Conservation (phyloP, 2,113 vertebrate genomes). For the Gymnorhina tibicen region DNA sequence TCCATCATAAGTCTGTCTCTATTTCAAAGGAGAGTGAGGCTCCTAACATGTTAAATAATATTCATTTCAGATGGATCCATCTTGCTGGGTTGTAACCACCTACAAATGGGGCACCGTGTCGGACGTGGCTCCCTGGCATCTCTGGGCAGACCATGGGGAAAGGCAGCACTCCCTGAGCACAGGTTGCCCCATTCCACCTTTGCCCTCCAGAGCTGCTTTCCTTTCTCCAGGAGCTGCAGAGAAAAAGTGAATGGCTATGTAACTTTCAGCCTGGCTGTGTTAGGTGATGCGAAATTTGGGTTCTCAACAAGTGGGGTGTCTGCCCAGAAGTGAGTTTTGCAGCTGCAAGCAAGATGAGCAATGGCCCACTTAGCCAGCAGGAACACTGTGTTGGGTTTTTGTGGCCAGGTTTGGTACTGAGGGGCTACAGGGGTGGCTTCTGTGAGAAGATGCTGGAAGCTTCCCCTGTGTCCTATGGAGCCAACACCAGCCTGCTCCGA, state of each 20-base stretch:
- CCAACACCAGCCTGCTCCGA: not conserved
- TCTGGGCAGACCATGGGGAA: not conserved
- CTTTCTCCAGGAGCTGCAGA: not conserved
- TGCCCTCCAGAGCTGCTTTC: not conserved
- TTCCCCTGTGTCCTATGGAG: not conserved
- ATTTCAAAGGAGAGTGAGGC: not conserved
- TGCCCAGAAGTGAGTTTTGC: not conserved
- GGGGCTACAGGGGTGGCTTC: not conserved
- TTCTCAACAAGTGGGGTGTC: not conserved
- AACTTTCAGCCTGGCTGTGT: not conserved
- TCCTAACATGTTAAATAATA: not conserved
- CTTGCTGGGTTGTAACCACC: not conserved
- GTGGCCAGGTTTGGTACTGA: accelerated
- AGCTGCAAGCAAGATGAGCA: not conserved
- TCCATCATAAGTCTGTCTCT: not conserved
- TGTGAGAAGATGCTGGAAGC: not conserved
- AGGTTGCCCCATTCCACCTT: accelerated
- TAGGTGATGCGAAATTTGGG: not conserved
- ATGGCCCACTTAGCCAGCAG: not conserved
- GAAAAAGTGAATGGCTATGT: accelerated
- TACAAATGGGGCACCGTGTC: not conserved
- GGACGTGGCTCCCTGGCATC: not conserved
- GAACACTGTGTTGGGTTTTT: not conserved
- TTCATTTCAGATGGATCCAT: not conserved
- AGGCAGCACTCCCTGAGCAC: not conserved